phyloP scores from a whole-genome alignment of 2,888 invertebrate genomes.

The Camponotus fellah region DNA sequence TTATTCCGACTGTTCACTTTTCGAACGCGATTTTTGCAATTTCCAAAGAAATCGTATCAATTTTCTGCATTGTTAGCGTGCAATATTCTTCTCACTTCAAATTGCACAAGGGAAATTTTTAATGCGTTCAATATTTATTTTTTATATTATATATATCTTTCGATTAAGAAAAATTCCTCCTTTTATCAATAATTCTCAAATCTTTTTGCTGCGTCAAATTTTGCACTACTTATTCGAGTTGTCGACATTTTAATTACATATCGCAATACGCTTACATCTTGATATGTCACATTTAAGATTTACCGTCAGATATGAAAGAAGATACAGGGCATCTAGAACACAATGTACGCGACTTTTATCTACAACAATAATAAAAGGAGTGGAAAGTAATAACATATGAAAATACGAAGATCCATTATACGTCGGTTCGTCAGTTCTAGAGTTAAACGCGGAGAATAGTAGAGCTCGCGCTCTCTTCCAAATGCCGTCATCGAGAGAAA shows the following conservation, averaged over 20 bases:
- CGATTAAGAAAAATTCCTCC: background rate
- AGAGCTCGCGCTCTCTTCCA: slow-evolving; percentile 29
- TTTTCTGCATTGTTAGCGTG: background rate
- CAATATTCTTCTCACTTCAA: background rate
- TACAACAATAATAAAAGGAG: background rate
- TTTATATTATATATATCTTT: background rate
- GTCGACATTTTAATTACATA: background rate
- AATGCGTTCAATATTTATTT: background rate
- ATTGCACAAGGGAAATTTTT: background rate
- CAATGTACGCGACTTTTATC: background rate
- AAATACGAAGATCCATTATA: slow-evolving; percentile 45
- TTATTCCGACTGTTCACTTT: slow-evolving; percentile 53
- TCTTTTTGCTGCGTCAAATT: background rate
- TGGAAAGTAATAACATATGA: slow-evolving; percentile 14
- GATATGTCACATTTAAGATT: background rate
- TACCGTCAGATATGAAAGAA: background rate
- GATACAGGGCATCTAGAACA: background rate
- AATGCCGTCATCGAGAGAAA: slow-evolving; percentile 40
- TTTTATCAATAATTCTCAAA: background rate
- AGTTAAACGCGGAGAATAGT: slow-evolving; percentile 37
- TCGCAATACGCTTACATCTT: background rate
- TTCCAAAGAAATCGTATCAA: background rate
- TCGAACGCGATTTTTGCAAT: background rate
- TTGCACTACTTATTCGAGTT: background rate
- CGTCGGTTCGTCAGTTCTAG: slow-evolving; percentile 9